Conservation (phyloP, 1,140 invertebrate genomes). For the Drosophila virilis region DNA sequence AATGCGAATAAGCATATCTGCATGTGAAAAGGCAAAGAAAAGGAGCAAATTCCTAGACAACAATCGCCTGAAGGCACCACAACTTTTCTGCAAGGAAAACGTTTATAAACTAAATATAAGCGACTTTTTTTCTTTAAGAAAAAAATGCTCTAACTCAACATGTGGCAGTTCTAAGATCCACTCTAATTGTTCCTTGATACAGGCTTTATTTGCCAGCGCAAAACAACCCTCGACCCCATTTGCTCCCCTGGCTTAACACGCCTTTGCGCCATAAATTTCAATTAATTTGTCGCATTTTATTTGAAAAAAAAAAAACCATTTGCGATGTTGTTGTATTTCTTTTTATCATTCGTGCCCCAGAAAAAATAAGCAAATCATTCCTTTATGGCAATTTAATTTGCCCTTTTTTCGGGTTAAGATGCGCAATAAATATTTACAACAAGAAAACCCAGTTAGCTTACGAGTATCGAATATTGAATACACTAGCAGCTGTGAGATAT, state of each 20-base stretch:
- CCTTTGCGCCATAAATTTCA: constrained; percentile 68
- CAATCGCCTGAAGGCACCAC: constrained; percentile 1
- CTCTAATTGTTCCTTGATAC: constrained; percentile 72
- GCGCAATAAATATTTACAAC: constrained; percentile 60
- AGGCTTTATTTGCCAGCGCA: constrained; percentile 17
- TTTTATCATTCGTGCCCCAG: constrained; percentile 23
- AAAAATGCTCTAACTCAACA: constrained; percentile 15
- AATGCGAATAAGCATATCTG: constrained; percentile 19
- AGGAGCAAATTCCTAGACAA: constrained; percentile 17
- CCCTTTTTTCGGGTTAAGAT: constrained; percentile 34
- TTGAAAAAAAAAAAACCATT: constrained; percentile 45
- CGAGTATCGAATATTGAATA: not conserved
- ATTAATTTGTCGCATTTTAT: constrained; percentile 78
- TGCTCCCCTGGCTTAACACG: constrained; percentile 42
- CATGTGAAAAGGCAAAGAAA: constrained; percentile 25
- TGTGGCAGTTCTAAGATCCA: constrained; percentile 52
- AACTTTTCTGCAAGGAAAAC: not conserved
- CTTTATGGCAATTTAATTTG: constrained; percentile 73
- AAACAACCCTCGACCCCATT: constrained; percentile 16
- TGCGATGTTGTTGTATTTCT: constrained; percentile 34
- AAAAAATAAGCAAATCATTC: constrained; percentile 66
- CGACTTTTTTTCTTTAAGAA: not conserved
- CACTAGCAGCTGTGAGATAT: not conserved
- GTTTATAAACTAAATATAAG: not conserved
- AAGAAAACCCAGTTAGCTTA: not conserved